These are phyloP conservation scores for Ganaspis brasiliensis DNA, from an alignment of 2,888 invertebrate species.

Conservation along the genomic window DNA sequence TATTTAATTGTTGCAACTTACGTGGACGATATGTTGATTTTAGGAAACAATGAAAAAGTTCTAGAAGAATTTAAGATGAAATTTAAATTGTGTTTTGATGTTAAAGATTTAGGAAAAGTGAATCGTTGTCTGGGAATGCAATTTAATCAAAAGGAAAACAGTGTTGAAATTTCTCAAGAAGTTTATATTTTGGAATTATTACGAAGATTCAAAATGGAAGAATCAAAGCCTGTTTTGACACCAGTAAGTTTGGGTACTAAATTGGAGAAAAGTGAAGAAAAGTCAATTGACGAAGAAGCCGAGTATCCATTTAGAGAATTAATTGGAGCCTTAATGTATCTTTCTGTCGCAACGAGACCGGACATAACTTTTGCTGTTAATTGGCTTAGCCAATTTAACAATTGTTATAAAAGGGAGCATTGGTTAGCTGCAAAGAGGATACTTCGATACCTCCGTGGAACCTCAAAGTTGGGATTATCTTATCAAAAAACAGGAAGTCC, in stretches of 20 bases:
- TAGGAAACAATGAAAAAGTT: neutral
- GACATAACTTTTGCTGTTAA: slow-evolving; percentile 10
- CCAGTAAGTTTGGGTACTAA: neutral
- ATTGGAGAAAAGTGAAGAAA: neutral
- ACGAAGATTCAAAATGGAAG: slow-evolving; percentile 3
- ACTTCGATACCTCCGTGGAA: neutral
- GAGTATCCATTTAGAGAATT: slow-evolving; percentile 33
- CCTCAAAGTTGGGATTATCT: neutral
- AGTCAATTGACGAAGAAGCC: neutral
- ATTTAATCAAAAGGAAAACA: neutral
- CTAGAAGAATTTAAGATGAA: neutral
- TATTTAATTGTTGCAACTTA: neutral
- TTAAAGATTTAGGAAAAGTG: neutral
- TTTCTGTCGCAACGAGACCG: slow-evolving; percentile 21
- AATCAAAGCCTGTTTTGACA: neutral
- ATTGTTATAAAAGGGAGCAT: slow-evolving; percentile 20
- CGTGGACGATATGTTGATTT: neutral
- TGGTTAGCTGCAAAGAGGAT: slow-evolving; percentile 37
- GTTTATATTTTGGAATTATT: too few species aligned
- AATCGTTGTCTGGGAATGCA: neutral
- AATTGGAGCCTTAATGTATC: slow-evolving; percentile 21
- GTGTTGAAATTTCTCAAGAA: neutral
- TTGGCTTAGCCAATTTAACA: slow-evolving; percentile 28
- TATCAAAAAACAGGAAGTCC: neutral
- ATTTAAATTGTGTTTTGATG: neutral